These are phyloP conservation scores for Nyctalus aviator DNA, from an alignment of 2,797 vertebrate genomes.

Conservation along the genomic window DNA sequence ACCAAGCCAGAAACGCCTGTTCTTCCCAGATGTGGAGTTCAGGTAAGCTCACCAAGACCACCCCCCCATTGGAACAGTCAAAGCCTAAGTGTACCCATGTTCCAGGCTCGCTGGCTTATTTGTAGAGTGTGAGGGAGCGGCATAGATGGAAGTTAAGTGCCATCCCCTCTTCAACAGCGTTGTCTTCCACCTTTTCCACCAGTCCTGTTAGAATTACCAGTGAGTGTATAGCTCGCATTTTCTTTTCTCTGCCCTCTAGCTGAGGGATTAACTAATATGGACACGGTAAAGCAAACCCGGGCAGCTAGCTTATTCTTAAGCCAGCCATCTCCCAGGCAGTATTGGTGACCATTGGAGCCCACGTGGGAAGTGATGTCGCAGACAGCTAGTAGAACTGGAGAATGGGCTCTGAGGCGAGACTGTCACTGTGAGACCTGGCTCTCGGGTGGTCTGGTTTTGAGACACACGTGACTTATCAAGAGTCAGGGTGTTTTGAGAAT, in stretches of 20 bases:
- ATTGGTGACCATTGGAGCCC: background rate
- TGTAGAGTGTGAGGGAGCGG: background rate
- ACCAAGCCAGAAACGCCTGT: constrained; percentile 87
- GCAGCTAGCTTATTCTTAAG: accelerated
- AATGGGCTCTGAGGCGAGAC: background rate
- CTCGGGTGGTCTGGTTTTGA: background rate
- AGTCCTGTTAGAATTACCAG: background rate
- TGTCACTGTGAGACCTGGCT: too few relatives aligned
- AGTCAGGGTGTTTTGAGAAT: too few relatives aligned
- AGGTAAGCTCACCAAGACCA: constrained; percentile 87
- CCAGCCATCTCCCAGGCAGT: background rate
- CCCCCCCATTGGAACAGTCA: accelerated
- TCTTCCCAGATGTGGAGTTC: constrained; percentile 84
- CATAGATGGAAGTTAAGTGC: accelerated
- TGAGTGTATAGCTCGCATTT: background rate
- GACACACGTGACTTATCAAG: background rate
- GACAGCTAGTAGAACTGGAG: too few relatives aligned
- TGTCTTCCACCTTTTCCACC: background rate
- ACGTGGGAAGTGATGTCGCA: background rate
- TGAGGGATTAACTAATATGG: background rate
- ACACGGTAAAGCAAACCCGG: background rate
- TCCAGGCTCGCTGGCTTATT: accelerated
- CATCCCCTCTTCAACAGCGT: accelerated
- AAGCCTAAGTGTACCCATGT: accelerated
- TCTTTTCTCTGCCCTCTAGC: background rate